Evolutionary conservation across 2,888 invertebrate genomes (phyloP).

Genomic region (Lumbricus terrestris): DNA sequence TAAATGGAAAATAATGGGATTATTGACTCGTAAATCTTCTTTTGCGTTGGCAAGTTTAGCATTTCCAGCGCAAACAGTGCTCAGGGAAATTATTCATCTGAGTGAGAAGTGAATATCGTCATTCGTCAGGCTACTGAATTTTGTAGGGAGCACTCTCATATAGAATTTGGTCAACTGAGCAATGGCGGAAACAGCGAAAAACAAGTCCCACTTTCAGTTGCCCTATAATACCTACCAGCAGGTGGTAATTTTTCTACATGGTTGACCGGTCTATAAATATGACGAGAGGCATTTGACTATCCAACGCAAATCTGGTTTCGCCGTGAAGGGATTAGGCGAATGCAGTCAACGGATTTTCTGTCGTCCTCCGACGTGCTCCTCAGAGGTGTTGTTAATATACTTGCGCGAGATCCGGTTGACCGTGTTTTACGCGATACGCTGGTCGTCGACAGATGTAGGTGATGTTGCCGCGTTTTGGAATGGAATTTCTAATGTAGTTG

Average conservation of each 20-base stretch:
- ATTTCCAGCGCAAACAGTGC: background rate
- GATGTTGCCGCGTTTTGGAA: background rate
- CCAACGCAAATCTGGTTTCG: background rate
- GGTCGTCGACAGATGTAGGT: background rate
- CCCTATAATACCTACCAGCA: too few species aligned
- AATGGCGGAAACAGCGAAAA: background rate
- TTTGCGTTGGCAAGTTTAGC: background rate
- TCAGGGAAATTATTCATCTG: background rate
- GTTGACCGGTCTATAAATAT: conserved; percentile 3
- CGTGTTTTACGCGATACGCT: background rate
- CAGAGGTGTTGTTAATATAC: background rate
- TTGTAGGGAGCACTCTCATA: background rate
- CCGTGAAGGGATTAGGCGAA: background rate
- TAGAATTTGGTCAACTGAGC: background rate
- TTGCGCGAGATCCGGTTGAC: background rate
- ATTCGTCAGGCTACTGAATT: background rate
- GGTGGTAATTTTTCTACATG: background rate
- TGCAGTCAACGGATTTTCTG: background rate
- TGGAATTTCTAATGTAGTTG: background rate
- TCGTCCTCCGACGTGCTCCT: background rate
- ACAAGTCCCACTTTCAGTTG: background rate
- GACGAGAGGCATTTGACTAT: background rate
- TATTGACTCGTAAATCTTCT: background rate
- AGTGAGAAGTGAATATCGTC: background rate
- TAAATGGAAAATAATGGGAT: background rate